Evolutionary conservation across 2,888 invertebrate species (phyloP).

Genomic region (Teleiodes luculella): DNA sequence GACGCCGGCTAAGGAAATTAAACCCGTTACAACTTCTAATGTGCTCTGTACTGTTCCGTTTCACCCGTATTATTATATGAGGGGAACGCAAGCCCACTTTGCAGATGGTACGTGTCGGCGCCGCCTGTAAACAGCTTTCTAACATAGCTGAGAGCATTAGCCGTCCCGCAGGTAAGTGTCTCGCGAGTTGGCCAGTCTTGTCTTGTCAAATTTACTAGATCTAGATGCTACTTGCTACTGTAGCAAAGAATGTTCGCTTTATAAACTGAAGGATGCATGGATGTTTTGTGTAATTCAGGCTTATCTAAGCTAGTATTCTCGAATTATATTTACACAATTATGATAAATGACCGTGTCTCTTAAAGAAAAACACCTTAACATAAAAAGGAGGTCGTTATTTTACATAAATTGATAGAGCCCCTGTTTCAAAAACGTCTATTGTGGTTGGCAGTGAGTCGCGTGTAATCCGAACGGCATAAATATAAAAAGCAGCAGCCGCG

Average conservation of each 20-base stretch:
- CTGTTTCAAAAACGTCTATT: no score
- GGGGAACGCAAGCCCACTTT: not conserved
- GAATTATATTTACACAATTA: no score
- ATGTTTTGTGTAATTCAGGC: no score
- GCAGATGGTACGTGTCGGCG: not conserved
- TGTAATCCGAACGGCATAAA: conserved; percentile 5
- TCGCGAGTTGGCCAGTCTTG: not conserved
- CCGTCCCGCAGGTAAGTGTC: not conserved
- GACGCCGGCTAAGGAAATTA: conserved; percentile 5
- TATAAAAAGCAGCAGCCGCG: conserved; percentile 7
- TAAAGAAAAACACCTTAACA: no score
- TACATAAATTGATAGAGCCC: no score
- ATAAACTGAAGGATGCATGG: no score
- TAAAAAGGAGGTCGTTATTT: no score
- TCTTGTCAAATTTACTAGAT: not conserved
- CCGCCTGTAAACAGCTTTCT: not conserved
- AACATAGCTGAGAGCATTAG: no score
- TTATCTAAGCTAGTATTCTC: no score
- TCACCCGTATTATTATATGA: not conserved
- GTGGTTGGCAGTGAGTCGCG: not conserved
- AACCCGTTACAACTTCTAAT: conserved; percentile 7
- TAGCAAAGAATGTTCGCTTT: no score
- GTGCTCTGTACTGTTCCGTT: not conserved
- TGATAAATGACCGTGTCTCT: no score
- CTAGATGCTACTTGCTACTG: no score